Evolutionary conservation across 64 coral and sea anemone species (phyloP).

Genomic region (Montipora efflorescens): DNA sequence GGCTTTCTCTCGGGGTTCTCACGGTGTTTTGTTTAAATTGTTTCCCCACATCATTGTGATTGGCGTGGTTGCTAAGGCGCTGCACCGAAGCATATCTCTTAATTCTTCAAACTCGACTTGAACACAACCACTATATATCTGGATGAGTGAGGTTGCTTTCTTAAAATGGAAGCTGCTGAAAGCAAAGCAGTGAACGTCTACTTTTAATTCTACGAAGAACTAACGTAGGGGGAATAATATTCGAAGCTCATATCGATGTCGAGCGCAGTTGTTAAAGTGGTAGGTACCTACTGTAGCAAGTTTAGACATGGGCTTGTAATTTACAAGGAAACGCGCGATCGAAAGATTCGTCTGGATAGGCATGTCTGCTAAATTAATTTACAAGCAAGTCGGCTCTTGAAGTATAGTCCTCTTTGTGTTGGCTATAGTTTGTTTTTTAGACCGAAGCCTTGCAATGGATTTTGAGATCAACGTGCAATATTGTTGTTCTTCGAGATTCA

Average conservation of each 20-base stretch:
- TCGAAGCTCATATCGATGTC: slow-evolving; percentile 26
- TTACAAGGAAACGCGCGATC: background rate
- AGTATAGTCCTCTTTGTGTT: slow-evolving; percentile 1
- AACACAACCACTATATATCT: background rate
- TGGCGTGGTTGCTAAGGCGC: slow-evolving; percentile 27
- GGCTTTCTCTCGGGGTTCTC: background rate
- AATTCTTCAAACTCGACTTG: background rate
- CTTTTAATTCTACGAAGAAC: background rate
- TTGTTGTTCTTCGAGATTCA: background rate
- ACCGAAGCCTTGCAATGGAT: background rate
- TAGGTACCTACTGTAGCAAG: background rate
- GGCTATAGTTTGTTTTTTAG: slow-evolving; percentile 12
- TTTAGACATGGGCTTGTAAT: background rate
- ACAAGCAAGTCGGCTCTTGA: background rate
- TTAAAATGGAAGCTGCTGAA: background rate
- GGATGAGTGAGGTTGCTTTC: background rate
- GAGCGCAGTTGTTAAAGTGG: background rate
- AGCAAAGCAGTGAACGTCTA: background rate
- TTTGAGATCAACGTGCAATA: background rate
- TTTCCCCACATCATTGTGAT: background rate
- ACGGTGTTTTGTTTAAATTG: too few species aligned
- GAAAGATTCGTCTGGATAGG: background rate
- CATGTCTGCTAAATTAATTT: background rate
- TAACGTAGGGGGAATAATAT: background rate
- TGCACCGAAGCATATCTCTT: background rate